These are phyloP conservation scores for Amphipoea oculea DNA, from an alignment of 2,888 invertebrate species.

Conservation along the genomic window DNA sequence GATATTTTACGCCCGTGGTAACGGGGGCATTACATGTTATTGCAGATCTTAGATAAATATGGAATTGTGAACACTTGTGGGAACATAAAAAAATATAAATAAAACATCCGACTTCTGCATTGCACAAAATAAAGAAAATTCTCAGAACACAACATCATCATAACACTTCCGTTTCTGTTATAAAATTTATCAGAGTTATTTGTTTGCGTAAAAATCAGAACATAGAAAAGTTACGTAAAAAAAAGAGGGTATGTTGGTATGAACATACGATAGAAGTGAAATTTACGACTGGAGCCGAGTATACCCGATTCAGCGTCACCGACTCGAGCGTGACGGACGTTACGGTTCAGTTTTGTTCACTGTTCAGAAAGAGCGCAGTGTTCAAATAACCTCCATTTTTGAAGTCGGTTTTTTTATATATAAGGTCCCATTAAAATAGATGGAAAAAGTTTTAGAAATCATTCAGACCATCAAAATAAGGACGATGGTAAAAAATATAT, in stretches of 20 bases:
- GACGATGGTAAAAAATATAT: too few relatives aligned
- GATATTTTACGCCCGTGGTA: neutral
- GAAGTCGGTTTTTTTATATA: too few relatives aligned
- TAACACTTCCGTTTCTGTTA: neutral
- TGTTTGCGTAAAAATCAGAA: too few relatives aligned
- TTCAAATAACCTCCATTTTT: too few relatives aligned
- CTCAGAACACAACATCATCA: neutral
- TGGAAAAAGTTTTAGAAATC: too few relatives aligned
- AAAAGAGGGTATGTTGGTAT: neutral
- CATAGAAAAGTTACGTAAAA: neutral
- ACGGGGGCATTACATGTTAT: neutral
- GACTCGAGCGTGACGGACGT: too few relatives aligned
- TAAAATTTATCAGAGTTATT: too few relatives aligned
- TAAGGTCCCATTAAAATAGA: too few relatives aligned
- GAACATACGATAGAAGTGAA: neutral
- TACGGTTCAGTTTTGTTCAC: too few relatives aligned
- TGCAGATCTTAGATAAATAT: conserved; percentile 5
- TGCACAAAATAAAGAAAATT: neutral
- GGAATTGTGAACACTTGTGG: conserved; percentile 6
- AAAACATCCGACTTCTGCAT: conserved; percentile 2
- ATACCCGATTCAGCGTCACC: neutral
- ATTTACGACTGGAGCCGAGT: neutral
- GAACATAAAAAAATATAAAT: conserved; percentile 9
- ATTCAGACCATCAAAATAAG: too few relatives aligned
- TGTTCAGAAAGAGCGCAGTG: too few relatives aligned